A percentile compares a stretch with the other conserved stretches of the same genome.
Evolutionary conservation across 1,140 invertebrate genomes (phyloP).

Genomic region (Pentalonia nigronervosa): DNA sequence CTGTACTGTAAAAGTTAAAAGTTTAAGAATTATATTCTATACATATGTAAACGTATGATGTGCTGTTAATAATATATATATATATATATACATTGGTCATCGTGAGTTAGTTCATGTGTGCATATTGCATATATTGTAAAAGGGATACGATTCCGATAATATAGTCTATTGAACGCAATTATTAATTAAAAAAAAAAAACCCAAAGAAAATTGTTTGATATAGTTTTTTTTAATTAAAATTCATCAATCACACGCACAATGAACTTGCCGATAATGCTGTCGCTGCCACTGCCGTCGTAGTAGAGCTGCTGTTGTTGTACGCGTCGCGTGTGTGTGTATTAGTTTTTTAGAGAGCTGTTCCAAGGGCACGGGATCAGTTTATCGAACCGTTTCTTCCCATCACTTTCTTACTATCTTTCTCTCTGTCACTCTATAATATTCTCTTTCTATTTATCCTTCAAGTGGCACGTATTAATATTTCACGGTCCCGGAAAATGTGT

Average conservation of each 20-base stretch:
- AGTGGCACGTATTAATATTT: constrained; percentile 48
- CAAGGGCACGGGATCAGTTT: constrained; percentile 46
- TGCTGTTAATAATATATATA: no score
- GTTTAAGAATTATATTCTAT: no score
- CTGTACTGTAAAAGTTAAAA: no score
- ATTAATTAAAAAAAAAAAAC: constrained; percentile 36
- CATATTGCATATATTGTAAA: not conserved
- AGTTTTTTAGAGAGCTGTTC: constrained; percentile 17
- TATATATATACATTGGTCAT: not conserved
- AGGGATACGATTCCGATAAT: not conserved
- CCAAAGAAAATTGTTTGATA: constrained; percentile 2
- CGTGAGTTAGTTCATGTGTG: not conserved
- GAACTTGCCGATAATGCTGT: constrained; percentile 33
- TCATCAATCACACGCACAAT: constrained; percentile 45
- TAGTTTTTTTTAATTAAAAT: constrained; percentile 49
- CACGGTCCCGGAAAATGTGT: constrained; percentile 37
- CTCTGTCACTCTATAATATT: not conserved
- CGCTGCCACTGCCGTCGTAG: not conserved
- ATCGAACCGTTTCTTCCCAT: constrained; percentile 33
- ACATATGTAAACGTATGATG: no score
- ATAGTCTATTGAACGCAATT: not conserved
- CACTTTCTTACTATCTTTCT: not conserved
- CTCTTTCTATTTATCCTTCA: not conserved
- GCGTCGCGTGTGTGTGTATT: not conserved
- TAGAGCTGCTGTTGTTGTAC: not conserved